Evolutionary conservation across 2,888 invertebrate genomes (phyloP).

Genomic region (Hypomecis atomaria): DNA sequence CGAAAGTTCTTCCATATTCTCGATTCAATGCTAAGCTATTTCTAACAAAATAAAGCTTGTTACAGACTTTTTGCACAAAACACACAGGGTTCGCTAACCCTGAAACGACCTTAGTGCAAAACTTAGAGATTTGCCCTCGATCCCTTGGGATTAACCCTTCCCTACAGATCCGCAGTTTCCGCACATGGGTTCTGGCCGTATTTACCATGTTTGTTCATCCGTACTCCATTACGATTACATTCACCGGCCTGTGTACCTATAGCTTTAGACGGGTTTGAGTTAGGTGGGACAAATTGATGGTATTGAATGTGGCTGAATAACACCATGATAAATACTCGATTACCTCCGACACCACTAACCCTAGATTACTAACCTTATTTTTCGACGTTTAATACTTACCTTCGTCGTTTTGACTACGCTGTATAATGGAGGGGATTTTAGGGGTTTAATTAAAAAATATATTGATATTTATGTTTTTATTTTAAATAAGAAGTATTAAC

Average conservation of each 20-base stretch:
- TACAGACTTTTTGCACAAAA: conserved; percentile 10
- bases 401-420: too few species aligned
- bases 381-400: too few species aligned
- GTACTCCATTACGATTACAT: conserved; percentile 6
- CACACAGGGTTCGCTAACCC: background rate
- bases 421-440: too few species aligned
- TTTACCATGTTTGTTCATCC: conserved; percentile 15
- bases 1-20: background rate
- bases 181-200: conserved; percentile 13
- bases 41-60: conserved; percentile 1
- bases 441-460: too few species aligned
- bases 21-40: background rate
- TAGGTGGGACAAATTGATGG: background rate
- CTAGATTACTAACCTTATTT: too few species aligned
- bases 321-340: too few species aligned
- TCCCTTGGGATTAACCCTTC: conserved; percentile 8
- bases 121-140: conserved; percentile 17
- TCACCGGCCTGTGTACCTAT: background rate
- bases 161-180: conserved; percentile 9
- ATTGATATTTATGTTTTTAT: too few species aligned
- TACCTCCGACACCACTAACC: too few species aligned
- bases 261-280: background rate
- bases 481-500: too few species aligned
- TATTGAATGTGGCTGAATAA: background rate
- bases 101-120: conserved; percentile 12